Base-by-base conservation (phyloP, 1,140 invertebrate species). In the Drosophila orena region DNA sequence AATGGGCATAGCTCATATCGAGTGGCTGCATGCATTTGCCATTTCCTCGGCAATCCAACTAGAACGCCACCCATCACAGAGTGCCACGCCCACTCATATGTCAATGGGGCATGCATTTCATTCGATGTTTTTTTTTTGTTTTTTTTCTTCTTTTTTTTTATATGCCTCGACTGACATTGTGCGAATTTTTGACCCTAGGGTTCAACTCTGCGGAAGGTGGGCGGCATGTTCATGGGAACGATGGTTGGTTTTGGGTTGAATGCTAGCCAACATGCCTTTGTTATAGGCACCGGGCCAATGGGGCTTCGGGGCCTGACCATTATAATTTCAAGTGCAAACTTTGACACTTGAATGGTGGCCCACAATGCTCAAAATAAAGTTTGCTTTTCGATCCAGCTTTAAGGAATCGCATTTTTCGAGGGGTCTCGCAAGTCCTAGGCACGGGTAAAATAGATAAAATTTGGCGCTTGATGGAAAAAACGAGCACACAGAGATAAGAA, bases 401-500 rank as follows among this genome's bases (percentile, higher is more conserved):
- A 55, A 69, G 20, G 46, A 24, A 4, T 3, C 2, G 34, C 12
- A 11, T 27, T 46, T 30, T n/a, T 24, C 10, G 8, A 27, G 43
- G n/a, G 3, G 38, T 4, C 11, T 44, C 10, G 1, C 10, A 44
- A 43, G 34, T n/a, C 47, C 73, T 54, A 24, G 42, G 72, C 80
- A 84, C 81, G 81, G 72, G 72, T 60, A 66, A 84, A 80, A 77
- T 46, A 81, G 77, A 86, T 84, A 77, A 80, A 86, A 77, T 85
- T 69, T 42, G 34, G 60, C 46, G 46, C 44, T 73, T 73, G 66
- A 84, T 76, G 66, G 66, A 43, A 58, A 47, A 49, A 62, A 60
- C 11, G 46, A 50, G 37, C 22, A 72, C 43, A 52, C 37, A 73
- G 20, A 66, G 76, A 77, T 81, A 77, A 73, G 79, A 54, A 78